Evolutionary conservation across 2,888 invertebrate genomes (phyloP).

Genomic region (Noctua janthina): DNA sequence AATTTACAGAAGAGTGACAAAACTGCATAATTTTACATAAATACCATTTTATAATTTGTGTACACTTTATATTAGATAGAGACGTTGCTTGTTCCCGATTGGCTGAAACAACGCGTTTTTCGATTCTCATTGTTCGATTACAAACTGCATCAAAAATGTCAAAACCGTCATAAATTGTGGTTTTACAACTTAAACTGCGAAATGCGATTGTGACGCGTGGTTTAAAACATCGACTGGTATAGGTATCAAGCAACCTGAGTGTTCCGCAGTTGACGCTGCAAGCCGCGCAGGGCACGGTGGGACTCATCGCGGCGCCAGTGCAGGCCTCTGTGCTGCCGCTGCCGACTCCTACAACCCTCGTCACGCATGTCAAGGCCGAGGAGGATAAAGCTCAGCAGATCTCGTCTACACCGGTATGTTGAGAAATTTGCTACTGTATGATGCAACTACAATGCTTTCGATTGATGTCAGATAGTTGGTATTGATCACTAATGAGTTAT

Average conservation of each 20-base stretch:
- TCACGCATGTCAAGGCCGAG: slow-evolving; percentile 80
- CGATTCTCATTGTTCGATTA: background rate
- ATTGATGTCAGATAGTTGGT: background rate
- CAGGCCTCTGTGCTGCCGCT: slow-evolving; percentile 79
- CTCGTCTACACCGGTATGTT: slow-evolving; percentile 64
- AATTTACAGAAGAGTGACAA: background rate
- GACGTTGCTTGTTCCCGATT: background rate
- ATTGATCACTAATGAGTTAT: background rate
- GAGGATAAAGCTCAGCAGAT: slow-evolving; percentile 78
- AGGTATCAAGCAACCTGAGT: slow-evolving; percentile 72
- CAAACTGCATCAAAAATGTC: background rate
- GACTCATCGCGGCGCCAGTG: slow-evolving; percentile 79
- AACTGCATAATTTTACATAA: background rate
- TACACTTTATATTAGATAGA: background rate
- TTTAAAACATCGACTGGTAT: background rate
- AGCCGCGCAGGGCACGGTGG: slow-evolving; percentile 76
- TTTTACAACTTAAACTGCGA: background rate
- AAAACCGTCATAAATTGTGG: background rate
- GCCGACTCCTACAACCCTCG: slow-evolving; percentile 71
- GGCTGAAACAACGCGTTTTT: background rate
- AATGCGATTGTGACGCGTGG: background rate
- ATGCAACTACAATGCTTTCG: background rate
- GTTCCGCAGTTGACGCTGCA: slow-evolving; percentile 83
- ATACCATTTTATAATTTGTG: background rate
- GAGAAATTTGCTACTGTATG: background rate